Evolutionary conservation across 2,113 vertebrate genomes (phyloP).

Genomic region (Rhynchomys soricoides): DNA sequence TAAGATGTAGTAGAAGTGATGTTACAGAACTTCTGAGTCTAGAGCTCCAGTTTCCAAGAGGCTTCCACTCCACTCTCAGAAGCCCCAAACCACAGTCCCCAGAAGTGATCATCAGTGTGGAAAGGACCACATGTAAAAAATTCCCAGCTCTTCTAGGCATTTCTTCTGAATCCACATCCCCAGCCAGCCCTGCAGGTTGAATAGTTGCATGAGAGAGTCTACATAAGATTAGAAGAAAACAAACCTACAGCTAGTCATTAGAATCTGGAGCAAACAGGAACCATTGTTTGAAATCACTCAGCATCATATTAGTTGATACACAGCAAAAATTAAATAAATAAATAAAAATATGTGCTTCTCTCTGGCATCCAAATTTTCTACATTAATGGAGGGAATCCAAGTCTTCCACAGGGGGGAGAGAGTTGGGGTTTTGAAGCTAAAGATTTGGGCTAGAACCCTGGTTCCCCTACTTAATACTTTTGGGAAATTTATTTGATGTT

Average conservation of each 20-base stretch:
- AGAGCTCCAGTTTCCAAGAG: neutral
- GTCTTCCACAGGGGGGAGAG: neutral
- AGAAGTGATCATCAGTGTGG: neutral
- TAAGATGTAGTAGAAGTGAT: neutral
- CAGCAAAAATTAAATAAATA: neutral
- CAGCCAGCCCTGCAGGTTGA: neutral
- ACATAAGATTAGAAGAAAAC: neutral
- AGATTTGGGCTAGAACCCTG: conserved; percentile 35
- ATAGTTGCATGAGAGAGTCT: neutral
- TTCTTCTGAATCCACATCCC: neutral
- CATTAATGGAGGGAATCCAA: conserved; percentile 30
- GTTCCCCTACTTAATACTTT: neutral
- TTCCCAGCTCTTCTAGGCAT: neutral
- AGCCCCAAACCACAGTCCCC: neutral
- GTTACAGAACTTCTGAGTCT: neutral
- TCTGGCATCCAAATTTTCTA: conserved; percentile 24
- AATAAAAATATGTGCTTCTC: neutral
- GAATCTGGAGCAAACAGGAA: neutral
- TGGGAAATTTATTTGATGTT: conserved; percentile 27
- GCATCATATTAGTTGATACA: neutral
- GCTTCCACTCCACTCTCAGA: neutral
- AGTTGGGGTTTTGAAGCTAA: neutral
- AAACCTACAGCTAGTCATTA: neutral
- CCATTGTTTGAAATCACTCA: neutral
- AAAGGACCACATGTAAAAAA: neutral